Conservation (phyloP, 2,888 invertebrate species). For the Phasia obesa region DNA sequence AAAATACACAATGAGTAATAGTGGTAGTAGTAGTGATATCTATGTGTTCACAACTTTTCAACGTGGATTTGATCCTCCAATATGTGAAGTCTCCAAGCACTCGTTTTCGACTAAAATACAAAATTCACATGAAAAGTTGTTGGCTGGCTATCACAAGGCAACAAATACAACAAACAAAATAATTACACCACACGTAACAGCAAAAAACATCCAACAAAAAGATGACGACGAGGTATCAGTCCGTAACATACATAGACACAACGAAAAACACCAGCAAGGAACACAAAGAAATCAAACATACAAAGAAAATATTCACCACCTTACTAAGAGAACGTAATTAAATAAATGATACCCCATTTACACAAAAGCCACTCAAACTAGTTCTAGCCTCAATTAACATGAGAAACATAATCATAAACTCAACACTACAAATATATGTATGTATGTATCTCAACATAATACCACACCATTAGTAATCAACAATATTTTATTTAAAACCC, state of each 20-base stretch:
- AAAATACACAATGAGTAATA: constrained; percentile 59
- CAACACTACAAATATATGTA: background rate
- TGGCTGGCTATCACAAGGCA: constrained; percentile 60
- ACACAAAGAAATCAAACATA: constrained; percentile 56
- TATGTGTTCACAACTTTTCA: constrained; percentile 66
- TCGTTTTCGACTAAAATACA: constrained; percentile 75
- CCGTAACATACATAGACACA: constrained; percentile 34
- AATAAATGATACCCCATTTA: constrained; percentile 32
- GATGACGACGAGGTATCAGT: constrained; percentile 43
- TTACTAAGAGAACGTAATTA: constrained; percentile 48
- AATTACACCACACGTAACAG: constrained; percentile 46
- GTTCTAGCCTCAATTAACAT: background rate
- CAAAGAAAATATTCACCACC: constrained; percentile 47
- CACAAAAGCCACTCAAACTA: constrained; percentile 24
- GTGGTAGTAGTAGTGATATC: constrained; percentile 32
- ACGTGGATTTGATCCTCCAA: constrained; percentile 82
- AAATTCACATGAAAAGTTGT: constrained; percentile 71
- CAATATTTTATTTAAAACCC: background rate
- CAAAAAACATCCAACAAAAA: constrained; percentile 29
- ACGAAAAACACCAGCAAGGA: constrained; percentile 11
- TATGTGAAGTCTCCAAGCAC: constrained; percentile 82
- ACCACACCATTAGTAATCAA: background rate
- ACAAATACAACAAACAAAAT: constrained; percentile 49
- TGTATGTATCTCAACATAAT: background rate
- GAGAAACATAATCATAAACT: background rate